These are phyloP conservation scores for Meiosimyza decipiens DNA, from an alignment of 2,888 invertebrate species.

Conservation along the genomic window DNA sequence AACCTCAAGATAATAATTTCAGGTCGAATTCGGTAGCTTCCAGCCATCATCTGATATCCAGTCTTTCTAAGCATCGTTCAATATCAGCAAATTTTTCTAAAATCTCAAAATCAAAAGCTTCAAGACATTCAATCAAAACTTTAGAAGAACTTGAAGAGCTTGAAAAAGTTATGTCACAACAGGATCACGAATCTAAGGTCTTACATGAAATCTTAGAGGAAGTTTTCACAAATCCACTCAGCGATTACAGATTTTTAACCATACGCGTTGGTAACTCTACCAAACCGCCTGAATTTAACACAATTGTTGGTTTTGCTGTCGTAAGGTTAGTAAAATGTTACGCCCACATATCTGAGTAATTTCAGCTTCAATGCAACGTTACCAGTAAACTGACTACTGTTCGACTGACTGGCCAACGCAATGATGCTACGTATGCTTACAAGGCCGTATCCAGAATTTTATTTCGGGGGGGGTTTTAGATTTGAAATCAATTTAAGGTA, in stretches of 20 bases:
- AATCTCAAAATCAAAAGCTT: conserved; percentile 6
- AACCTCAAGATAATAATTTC: no score
- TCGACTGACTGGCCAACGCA: no score
- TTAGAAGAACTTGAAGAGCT: conserved; percentile 1
- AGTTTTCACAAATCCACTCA: conserved; percentile 45
- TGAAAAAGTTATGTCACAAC: not conserved
- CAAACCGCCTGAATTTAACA: conserved; percentile 42
- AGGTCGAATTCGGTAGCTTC: no score
- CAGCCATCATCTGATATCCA: not conserved
- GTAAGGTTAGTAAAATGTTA: conserved; percentile 47
- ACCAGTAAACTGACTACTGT: not conserved
- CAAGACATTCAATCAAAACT: not conserved
- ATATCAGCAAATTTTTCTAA: not conserved
- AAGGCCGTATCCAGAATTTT: no score
- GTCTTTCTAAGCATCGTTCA: not conserved
- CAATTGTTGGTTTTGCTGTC: conserved; percentile 54
- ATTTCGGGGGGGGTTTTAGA: no score
- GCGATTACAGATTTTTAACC: conserved; percentile 47
- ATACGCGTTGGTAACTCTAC: conserved; percentile 54
- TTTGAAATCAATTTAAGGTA: no score
- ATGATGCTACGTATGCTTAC: no score
- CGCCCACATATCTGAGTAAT: not conserved
- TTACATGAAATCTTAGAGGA: conserved; percentile 45
- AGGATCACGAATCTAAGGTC: conserved; percentile 40
- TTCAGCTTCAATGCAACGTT: not conserved